A percentile compares a stretch with the other conserved stretches of the same genome.
Conservation (phyloP, 2,888 invertebrate genomes). For the Agrotis puta region DNA sequence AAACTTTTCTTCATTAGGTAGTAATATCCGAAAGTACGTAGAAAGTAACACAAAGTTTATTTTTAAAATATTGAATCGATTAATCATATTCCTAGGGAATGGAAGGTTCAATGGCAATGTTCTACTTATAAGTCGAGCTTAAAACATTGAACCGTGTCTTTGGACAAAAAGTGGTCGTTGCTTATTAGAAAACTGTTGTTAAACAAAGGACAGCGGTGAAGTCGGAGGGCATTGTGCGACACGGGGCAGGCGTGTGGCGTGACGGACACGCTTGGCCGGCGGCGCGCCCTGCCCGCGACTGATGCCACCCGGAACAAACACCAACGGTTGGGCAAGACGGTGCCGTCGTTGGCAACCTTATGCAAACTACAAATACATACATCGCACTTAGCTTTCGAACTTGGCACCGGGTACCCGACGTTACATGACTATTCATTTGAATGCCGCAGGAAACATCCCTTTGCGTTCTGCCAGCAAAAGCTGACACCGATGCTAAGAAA, state of each 20-base stretch:
- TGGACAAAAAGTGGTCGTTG: slow-evolving; percentile 58
- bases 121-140: slow-evolving; percentile 29
- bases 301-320: slow-evolving; percentile 74
- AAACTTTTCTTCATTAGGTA: neutral
- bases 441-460: slow-evolving; percentile 33
- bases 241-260: slow-evolving; percentile 73
- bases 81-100: neutral
- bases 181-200: slow-evolving; percentile 66
- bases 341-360: slow-evolving; percentile 42
- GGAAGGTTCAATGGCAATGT: slow-evolving; percentile 20
- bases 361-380: slow-evolving; percentile 30
- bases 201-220: slow-evolving; percentile 72
- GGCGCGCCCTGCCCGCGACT: slow-evolving; percentile 72
- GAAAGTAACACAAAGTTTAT: neutral
- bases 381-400: slow-evolving; percentile 25
- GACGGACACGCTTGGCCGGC: slow-evolving; percentile 85
- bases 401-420: slow-evolving; percentile 22
- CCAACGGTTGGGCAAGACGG: slow-evolving; percentile 67
- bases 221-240: slow-evolving; percentile 80
- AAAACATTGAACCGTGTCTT: slow-evolving; percentile 53
- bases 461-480: slow-evolving; percentile 55
- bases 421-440: slow-evolving; percentile 36
- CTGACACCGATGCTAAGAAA: slow-evolving; percentile 53
- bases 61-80: slow-evolving; percentile 1
- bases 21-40: neutral